Evolutionary conservation across 2,113 vertebrate species (phyloP).

Genomic region (Dicrurus megarhynchus): DNA sequence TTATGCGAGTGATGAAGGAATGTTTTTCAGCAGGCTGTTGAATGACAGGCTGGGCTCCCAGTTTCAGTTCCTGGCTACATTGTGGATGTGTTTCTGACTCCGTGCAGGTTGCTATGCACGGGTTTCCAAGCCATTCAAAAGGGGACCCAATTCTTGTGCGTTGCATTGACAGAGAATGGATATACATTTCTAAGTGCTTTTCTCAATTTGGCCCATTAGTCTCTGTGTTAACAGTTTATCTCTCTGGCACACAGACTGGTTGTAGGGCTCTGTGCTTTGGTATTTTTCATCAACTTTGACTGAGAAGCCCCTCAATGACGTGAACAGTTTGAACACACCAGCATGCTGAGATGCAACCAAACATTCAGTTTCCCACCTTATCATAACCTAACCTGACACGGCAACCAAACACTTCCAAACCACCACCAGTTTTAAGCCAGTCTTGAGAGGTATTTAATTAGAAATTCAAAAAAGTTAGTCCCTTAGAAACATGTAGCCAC

Average conservation of each 20-base stretch:
- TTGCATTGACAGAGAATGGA: not conserved
- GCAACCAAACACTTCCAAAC: not conserved
- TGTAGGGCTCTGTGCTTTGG: not conserved
- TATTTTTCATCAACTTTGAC: not conserved
- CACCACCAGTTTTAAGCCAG: constrained; percentile 9
- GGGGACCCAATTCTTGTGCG: not conserved
- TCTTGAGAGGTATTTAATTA: constrained; percentile 43
- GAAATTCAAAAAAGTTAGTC: constrained; percentile 54
- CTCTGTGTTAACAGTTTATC: not conserved
- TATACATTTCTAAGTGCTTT: not conserved
- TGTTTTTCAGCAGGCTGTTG: not conserved
- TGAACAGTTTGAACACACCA: not conserved
- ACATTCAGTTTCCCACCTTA: not conserved
- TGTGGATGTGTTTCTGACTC: not conserved
- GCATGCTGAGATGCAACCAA: not conserved
- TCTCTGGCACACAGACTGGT: not conserved
- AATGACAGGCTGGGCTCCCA: not conserved
- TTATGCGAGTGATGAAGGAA: not conserved
- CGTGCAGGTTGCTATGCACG: not conserved
- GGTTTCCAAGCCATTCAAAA: not conserved
- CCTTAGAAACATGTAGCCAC: constrained; percentile 43
- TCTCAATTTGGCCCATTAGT: not conserved
- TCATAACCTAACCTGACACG: not conserved
- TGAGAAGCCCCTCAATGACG: not conserved
- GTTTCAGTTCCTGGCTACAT: not conserved